Percentiles rank a stretch among this genome's conserved stretches.
phyloP scores from a whole-genome alignment of 2,888 invertebrate species.

The Eilema griseolum region DNA sequence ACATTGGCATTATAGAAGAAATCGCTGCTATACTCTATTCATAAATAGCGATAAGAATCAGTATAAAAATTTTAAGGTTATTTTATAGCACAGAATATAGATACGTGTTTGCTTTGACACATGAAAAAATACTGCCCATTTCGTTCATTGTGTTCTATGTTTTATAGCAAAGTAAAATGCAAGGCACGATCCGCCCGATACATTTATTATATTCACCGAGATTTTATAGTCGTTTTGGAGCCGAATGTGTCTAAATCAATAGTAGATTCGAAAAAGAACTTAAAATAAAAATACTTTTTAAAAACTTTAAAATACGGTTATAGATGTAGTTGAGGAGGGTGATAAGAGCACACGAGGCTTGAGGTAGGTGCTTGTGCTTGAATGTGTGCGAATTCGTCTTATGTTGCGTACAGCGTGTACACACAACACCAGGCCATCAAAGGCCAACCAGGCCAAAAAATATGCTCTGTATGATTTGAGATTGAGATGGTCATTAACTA shows the following conservation, averaged over 20 bases:
- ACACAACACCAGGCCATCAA: too few species aligned
- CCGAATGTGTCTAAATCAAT: neutral
- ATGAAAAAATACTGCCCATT: conserved; percentile 38
- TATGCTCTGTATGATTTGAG: too few species aligned
- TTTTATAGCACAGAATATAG: conserved; percentile 30
- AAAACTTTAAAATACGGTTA: too few species aligned
- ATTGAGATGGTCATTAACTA: too few species aligned
- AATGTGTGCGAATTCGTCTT: too few species aligned
- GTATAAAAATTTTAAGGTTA: conserved; percentile 36
- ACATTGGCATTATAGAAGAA: neutral
- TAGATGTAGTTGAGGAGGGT: too few species aligned
- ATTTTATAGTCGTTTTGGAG: conserved; percentile 1
- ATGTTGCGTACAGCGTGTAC: too few species aligned
- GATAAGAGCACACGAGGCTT: too few species aligned
- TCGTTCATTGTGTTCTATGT: conserved; percentile 35
- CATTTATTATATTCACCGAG: neutral
- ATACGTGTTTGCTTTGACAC: conserved; percentile 35
- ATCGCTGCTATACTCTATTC: conserved; percentile 4
- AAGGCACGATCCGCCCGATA: neutral
- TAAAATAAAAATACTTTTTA: too few species aligned
- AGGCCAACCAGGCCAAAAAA: too few species aligned
- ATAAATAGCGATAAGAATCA: conserved; percentile 33
- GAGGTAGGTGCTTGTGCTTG: too few species aligned
- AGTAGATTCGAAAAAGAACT: neutral
- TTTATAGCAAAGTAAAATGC: conserved; percentile 45